Conservation (phyloP, 2,113 vertebrate species). For the Nicator chloris region DNA sequence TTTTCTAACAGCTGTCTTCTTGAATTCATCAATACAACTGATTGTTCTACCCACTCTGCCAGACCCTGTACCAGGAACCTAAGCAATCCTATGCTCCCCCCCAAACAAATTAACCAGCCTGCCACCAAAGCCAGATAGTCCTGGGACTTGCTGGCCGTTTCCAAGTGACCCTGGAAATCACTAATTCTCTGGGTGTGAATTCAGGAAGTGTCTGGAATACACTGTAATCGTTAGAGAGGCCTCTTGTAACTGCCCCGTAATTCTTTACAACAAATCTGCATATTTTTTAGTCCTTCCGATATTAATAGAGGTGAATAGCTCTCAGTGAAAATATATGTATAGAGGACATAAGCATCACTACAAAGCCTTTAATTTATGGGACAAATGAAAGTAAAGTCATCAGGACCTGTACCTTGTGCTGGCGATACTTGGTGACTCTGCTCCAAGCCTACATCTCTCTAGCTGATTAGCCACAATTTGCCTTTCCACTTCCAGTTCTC, state of each 20-base stretch:
- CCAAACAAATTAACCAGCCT: not conserved
- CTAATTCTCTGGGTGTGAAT: not conserved
- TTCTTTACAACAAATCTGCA: not conserved
- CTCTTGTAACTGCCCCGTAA: slow-evolving; percentile 25
- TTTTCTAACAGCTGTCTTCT: not conserved
- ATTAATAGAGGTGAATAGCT: slow-evolving; percentile 16
- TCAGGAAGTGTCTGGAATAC: not conserved
- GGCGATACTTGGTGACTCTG: slow-evolving; percentile 93
- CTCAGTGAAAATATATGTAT: not conserved
- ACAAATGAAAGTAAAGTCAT: slow-evolving; percentile 50
- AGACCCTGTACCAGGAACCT: not conserved
- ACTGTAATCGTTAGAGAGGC: not conserved
- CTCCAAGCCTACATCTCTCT: slow-evolving; percentile 98
- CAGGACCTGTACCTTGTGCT: slow-evolving; percentile 92
- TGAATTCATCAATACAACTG: not conserved
- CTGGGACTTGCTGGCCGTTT: rapidly evolving
- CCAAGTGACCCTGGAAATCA: not conserved
- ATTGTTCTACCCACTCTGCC: not conserved
- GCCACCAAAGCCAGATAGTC: not conserved
- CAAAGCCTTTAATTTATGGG: slow-evolving; percentile 3
- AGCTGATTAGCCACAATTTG: slow-evolving; percentile 99
- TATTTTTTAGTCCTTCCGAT: not conserved
- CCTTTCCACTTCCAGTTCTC: slow-evolving; percentile 99
- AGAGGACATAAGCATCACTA: not conserved
- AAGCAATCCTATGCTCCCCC: not conserved